Base-by-base conservation (phyloP, 2,797 vertebrate genomes). In the Limnodromus scolopaceus region DNA sequence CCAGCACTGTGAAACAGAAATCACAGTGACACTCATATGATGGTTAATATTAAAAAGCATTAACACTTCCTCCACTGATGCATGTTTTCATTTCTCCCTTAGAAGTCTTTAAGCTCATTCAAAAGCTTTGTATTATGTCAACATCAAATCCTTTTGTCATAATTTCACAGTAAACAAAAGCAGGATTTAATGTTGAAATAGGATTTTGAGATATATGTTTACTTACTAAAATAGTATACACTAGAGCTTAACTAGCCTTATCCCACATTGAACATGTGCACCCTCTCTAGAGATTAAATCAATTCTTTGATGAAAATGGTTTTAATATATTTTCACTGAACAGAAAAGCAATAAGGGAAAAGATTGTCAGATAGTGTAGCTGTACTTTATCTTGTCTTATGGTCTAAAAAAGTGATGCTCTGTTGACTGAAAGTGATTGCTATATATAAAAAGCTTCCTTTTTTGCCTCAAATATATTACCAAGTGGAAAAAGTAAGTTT, bases 301-400 rank as follows among this genome's bases (percentile, higher is more conserved):
- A 45, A 25, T 88, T 96, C 19, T 94, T 85, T 91, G 46, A 79
- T 91, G 72, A 55, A 93, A 96, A 92, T 87, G 30, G 45, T 93
- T 96, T 97, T 86, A 91, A 65, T 95, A 45, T 89, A 72, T 93
- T 92, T 96, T 94, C 66, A 43, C 58, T 75, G 46, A 93, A 92
- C 53, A 95, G 63, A 63, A 68, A 94, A 91, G 36, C 77, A 68
- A 15, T 65, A 86, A 75, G 75, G 43, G 28, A 87, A 57, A 79
- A 16, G n/a, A 23, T 43, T 57, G 66, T 61, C 68, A 84, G 49
- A 24, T 27, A 77, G 30, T 7, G 16, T 34, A 36, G 13, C 66
- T 92, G 58, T 54, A 36, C 66, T 93, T 89, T 77, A 54, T 84
- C 30, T 75, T 88, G 14, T 60, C 12, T 66, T 71, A 11, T 10